Evolutionary conservation across 2,113 vertebrate species (phyloP), one percentile per base, ranked within the genome.

Genomic region (Rhinoderma darwinii): DNA sequence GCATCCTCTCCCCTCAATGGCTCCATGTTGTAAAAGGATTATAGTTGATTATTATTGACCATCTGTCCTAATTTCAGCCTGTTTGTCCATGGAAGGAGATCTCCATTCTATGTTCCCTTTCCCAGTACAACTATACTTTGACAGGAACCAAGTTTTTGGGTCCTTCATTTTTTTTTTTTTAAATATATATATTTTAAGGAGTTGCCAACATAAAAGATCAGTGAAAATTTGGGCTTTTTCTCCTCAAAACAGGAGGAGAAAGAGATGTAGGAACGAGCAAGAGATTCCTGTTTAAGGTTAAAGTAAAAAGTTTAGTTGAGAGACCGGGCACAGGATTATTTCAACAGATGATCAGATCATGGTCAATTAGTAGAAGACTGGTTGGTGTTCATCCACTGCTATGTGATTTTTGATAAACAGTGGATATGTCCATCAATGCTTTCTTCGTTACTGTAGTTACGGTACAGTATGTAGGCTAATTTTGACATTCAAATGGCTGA

Each of bases 401-500:
- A 75, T 37, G 51, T 61, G 68, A 73, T 25, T 72, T n/a, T 61
- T 82, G 79, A 63, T 44, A 27, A 44, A 51, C 68, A 47, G 37
- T 47, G 51, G 50, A 44, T 82, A 82, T 59, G 27, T 87, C 80
- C 78, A 82, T 87, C 79, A 50, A 82, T 27, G 35, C 32, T 80
- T 86, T 35, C 59, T 86, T 68, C 50, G 43, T 78, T 87, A 74
- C 66, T 87, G 56, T 56, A 72, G 50, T 32, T n/a, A 30, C 50
- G 27, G 78, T 81, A 82, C 70, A 82, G 37, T 82, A 75, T 14
- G 59, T 80, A 82, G 39, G 54, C 78, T 86, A 54, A 51, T 82
- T 74, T 82, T 75, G 51, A 87, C 78, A 87, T 82, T 87, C 86
- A 87, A 75, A 87, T 75, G 70, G 68, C 39, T 87, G 86, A 87